A percentile compares a stretch with the other conserved stretches of the same genome.
Evolutionary conservation across 2,888 invertebrate species (phyloP).

Genomic region (Synanthedon vespiformis): DNA sequence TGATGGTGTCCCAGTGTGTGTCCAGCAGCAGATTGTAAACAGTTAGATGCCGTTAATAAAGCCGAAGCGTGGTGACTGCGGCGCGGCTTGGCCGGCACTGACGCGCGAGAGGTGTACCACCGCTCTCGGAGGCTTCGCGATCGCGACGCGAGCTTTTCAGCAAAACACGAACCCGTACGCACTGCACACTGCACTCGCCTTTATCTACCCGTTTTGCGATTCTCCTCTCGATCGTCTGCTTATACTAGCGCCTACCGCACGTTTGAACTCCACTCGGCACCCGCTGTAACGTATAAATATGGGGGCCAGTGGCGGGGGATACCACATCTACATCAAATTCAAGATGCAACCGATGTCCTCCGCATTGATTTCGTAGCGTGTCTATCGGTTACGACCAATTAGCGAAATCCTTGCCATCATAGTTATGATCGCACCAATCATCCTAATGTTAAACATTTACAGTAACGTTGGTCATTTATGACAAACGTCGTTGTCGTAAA

Average conservation of each 20-base stretch:
- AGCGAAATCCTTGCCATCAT: conserved; percentile 45
- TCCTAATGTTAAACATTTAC: no score
- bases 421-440: conserved; percentile 23
- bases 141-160: conserved; percentile 66
- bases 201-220: conserved; percentile 62
- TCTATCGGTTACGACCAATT: conserved; percentile 61
- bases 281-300: conserved; percentile 69
- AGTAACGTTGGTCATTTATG: no score
- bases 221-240: conserved; percentile 63
- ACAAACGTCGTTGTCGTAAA: no score
- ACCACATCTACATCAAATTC: conserved; percentile 62
- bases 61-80: conserved; percentile 58
- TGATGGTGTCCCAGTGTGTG: conserved; percentile 24
- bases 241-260: conserved; percentile 64
- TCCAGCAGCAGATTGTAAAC: conserved; percentile 2
- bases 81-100: conserved; percentile 71
- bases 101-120: conserved; percentile 42
- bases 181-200: conserved; percentile 69
- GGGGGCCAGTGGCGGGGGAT: conserved; percentile 67
- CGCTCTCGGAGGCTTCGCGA: conserved; percentile 60
- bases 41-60: conserved; percentile 6
- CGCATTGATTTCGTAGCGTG: conserved; percentile 64
- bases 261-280: conserved; percentile 66
- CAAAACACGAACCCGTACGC: conserved; percentile 61
- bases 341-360: conserved; percentile 65